Evolutionary conservation across 1,140 invertebrate genomes (phyloP).

Genomic region (Platorchestia sp.): DNA sequence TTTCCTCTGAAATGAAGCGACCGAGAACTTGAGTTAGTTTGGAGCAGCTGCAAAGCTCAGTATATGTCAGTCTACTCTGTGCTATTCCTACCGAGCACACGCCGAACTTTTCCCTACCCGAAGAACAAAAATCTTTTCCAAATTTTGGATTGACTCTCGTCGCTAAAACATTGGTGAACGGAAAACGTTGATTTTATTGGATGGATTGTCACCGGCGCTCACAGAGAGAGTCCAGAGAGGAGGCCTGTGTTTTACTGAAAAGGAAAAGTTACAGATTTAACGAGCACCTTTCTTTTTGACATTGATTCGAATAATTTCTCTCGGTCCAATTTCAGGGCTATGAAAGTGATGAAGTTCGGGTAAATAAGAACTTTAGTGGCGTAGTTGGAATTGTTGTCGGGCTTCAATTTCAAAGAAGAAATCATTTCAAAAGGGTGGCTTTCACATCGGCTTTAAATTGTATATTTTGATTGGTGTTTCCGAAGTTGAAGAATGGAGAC

Average conservation of each 20-base stretch:
- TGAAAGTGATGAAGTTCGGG: neutral
- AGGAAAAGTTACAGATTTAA: neutral
- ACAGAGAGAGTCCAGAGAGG: neutral
- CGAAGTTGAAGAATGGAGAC: neutral
- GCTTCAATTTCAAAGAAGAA: neutral
- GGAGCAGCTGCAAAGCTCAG: neutral
- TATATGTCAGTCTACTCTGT: neutral
- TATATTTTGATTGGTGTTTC: neutral
- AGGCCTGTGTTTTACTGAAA: neutral
- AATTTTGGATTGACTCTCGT: constrained; percentile 45
- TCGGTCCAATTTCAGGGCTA: neutral
- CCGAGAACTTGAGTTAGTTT: neutral
- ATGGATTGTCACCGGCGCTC: constrained; percentile 40
- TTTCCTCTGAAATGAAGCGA: constrained; percentile 17
- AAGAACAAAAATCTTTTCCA: constrained; percentile 40
- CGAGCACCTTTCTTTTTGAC: neutral
- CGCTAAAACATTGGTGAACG: constrained; percentile 43
- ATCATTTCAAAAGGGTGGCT: neutral
- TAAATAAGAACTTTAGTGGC: neutral
- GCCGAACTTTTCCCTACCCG: neutral
- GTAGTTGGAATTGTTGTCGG: neutral
- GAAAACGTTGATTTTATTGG: constrained; percentile 55
- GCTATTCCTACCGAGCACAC: neutral
- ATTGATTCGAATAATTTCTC: neutral
- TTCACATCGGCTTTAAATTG: neutral